These are phyloP conservation scores for Adelognathus sp. DNA, from an alignment of 2,888 invertebrate genomes.

Conservation along the genomic window DNA sequence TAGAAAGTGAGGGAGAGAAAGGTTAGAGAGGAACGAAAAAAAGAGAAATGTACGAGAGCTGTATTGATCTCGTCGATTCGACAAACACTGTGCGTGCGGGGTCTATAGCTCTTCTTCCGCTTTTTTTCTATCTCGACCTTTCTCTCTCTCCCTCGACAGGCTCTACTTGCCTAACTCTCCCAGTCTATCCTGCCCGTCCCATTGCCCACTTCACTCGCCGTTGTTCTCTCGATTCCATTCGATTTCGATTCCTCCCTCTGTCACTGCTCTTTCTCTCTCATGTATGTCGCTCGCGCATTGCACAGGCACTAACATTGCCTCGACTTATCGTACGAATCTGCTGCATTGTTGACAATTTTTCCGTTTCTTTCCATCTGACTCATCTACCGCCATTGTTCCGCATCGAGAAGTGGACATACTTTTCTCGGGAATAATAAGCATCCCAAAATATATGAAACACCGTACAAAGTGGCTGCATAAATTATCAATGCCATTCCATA, in stretches of 20 bases:
- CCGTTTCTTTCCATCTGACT: slow-evolving; percentile 2
- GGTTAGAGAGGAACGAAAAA: slow-evolving; percentile 49
- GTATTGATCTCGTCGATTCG: slow-evolving; percentile 80
- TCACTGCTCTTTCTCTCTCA: slow-evolving; percentile 46
- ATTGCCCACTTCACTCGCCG: slow-evolving; percentile 12
- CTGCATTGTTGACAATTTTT: slow-evolving; percentile 64
- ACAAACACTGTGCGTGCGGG: slow-evolving; percentile 76
- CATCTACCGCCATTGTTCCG: background rate
- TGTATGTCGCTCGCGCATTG: slow-evolving; percentile 38
- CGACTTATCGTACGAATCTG: slow-evolving; percentile 50
- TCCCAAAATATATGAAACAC: background rate
- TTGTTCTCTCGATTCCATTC: slow-evolving; percentile 43
- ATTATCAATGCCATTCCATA: background rate
- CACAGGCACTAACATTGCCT: slow-evolving; percentile 15
- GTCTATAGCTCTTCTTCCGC: slow-evolving; percentile 54
- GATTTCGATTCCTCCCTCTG: background rate
- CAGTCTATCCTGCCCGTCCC: slow-evolving; percentile 36
- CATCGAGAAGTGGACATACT: background rate
- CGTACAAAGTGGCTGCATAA: background rate
- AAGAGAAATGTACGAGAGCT: slow-evolving; percentile 66
- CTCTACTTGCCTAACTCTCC: slow-evolving; percentile 49
- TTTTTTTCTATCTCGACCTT: slow-evolving; percentile 31
- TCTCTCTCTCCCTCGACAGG: slow-evolving; percentile 53
- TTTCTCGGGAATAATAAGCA: background rate
- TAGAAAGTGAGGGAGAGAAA: slow-evolving; percentile 48